Percentiles rank a stretch among this genome's conserved stretches.
phyloP scores from a whole-genome alignment of 2,113 vertebrate species.

The Siniperca knerii region DNA sequence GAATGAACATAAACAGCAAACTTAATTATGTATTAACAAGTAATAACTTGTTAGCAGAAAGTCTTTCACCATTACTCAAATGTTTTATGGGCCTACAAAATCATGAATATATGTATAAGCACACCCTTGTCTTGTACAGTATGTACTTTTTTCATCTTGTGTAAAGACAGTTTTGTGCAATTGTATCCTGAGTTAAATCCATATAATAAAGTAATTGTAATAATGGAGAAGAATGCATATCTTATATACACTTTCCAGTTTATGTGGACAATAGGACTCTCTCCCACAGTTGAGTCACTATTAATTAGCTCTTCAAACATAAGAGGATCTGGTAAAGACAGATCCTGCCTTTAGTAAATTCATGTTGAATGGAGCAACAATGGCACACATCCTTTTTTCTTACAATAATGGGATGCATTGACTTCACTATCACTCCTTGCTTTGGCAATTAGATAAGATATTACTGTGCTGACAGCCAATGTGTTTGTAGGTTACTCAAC shows the following conservation, averaged over 20 bases:
- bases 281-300: conserved; percentile 6
- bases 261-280: conserved; percentile 22
- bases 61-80: background rate
- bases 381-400: conserved; percentile 25
- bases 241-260: conserved; percentile 24
- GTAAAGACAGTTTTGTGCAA: background rate
- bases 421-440: conserved; percentile 32
- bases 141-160: background rate
- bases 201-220: conserved; percentile 3
- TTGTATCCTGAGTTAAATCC: background rate
- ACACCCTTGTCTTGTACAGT: background rate
- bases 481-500: conserved; percentile 27
- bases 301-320: conserved; percentile 51
- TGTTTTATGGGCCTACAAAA: background rate
- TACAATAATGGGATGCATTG: conserved; percentile 28
- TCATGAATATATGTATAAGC: background rate
- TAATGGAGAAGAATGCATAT: conserved; percentile 8
- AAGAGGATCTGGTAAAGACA: conserved; percentile 23
- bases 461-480: conserved; percentile 7
- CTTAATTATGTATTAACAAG: conserved; percentile 14
- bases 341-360: conserved; percentile 35
- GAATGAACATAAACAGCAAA: conserved; percentile 7
- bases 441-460: conserved; percentile 56
- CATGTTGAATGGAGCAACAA: conserved; percentile 41
- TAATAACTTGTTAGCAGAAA: background rate